Base-by-base conservation (phyloP, 1,140 invertebrate genomes). In the Sminthurides bifidus region DNA sequence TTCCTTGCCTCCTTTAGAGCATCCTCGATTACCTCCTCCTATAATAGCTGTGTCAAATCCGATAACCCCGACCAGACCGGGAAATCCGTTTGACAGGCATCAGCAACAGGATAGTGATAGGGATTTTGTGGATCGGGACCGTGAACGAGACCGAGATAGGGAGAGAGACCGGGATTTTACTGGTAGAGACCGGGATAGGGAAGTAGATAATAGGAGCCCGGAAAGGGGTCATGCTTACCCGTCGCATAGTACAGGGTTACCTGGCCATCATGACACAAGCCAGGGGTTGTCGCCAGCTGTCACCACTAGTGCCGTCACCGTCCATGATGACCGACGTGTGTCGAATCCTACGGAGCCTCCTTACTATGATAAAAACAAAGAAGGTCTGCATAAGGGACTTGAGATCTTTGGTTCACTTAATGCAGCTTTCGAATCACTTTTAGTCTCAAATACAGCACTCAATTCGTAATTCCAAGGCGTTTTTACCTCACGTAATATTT, bases 281-380 rank as follows among this genome's bases (percentile, higher is more conserved):
- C 41, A 14, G 41, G 41, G 8, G 8, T 6, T 21, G 6, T 23
- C 6, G 6, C 41, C 41, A 19, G 24, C 41, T 6, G 24, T 15
- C 33, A 37, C 12, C 33, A 12, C 33, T 37, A 37, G 12, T 14
- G 6, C 23, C 10, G 21, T 46, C 24, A 6, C 46, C 46, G 46
- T 49, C 29, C 31, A 49, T 49, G 46, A 49, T 49, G 46, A 33
- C 46, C 44, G 44, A 46, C 50, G 50, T 3, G 5, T 24, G 31
- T 5, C 35, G 15, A 37, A 12, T 15, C 37, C 19, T 31, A 29
- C 29, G n/a, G 41, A 58, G 23, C 52, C 52, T 51, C 60, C 60
- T 19, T 62, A 30, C 27, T 62, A 62, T 54, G 56, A 59, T 50
- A 54, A 51, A 19, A 46, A 52, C 54, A 59, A 43, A 57, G 60